Evolutionary conservation across 2,888 invertebrate species (phyloP), one percentile per base, ranked within the genome.

Genomic region (Drosophila cognata): DNA sequence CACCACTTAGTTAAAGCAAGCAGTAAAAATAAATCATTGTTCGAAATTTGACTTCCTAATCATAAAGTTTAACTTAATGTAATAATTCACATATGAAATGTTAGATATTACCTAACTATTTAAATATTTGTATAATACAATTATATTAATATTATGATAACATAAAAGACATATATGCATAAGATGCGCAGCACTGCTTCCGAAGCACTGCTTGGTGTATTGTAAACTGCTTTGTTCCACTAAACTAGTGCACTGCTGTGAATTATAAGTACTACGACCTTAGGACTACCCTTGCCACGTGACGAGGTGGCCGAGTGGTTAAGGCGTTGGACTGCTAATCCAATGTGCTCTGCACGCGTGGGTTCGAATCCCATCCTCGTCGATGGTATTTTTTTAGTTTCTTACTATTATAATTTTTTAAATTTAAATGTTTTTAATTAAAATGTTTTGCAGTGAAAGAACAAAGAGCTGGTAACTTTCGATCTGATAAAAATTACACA

Each of bases 231-330:
- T 60, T 36, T 21, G n/a, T 4, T 2, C 2, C 13, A 13, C 10
- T 18, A 29, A 38, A 8, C 13, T 0, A 25, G 8, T 21, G 25
- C 18, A 16, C 21, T 35, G 2, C 16, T 7, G 13, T 0, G 35
- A 29, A 50, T 51, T 50, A 58, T 55, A 35, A 43, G 10, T 36
- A 63, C 1, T 71, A 36, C 1, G n/a, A 29, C 51, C 21, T 64
- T 71, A 61, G 63, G 18, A 66, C 43, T 46, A 36, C 52, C n/a
- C 43, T 95, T 95, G 95, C 95, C 96, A 96, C 96, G 95, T 96
- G 96, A 96, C 96, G 96, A 96, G 96, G 96, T 96, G 96, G 96
- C 96, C 96, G 96, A 96, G 96, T 95, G 96, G 96, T 96, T 96
- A 96, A 96, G 96, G 96, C 95, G 96, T 95, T 96, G 95, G 96